Conservation (phyloP, 2,113 vertebrate species). For the Tautogolabrus adspersus region DNA sequence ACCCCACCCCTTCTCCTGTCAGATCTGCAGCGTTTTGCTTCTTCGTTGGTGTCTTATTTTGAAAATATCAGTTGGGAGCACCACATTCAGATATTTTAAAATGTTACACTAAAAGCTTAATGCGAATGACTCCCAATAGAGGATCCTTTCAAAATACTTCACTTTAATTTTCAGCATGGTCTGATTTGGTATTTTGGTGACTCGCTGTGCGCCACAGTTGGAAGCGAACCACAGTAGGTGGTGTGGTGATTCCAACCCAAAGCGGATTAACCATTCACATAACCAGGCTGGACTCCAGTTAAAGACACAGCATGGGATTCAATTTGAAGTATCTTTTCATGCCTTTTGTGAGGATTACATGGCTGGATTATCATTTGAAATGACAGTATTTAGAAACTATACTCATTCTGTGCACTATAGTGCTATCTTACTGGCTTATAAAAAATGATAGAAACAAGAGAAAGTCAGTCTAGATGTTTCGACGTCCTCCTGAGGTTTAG, state of each 20-base stretch:
- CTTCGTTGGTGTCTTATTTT: too few species aligned
- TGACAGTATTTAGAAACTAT: neutral
- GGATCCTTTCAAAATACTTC: neutral
- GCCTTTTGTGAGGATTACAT: neutral
- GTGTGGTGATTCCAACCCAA: neutral
- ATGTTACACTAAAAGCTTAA: neutral
- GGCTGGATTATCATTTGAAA: constrained; percentile 11
- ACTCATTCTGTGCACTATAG: neutral
- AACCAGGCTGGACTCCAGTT: constrained; percentile 1
- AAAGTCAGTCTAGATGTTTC: constrained; percentile 31
- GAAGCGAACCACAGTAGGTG: neutral
- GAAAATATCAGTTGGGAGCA: neutral
- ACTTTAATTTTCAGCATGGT: neutral
- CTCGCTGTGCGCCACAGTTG: neutral
- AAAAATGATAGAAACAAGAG: neutral
- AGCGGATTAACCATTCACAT: constrained; percentile 4
- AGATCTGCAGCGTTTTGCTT: neutral
- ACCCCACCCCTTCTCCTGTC: neutral
- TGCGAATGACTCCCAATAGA: neutral
- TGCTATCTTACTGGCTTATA: neutral
- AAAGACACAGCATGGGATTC: neutral
- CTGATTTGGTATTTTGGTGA: neutral
- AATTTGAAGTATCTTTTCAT: neutral
- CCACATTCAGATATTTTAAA: neutral
- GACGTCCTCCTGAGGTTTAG: constrained; percentile 44